Conservation (phyloP, 2,113 vertebrate species). For the Eulemur rufifrons region DNA sequence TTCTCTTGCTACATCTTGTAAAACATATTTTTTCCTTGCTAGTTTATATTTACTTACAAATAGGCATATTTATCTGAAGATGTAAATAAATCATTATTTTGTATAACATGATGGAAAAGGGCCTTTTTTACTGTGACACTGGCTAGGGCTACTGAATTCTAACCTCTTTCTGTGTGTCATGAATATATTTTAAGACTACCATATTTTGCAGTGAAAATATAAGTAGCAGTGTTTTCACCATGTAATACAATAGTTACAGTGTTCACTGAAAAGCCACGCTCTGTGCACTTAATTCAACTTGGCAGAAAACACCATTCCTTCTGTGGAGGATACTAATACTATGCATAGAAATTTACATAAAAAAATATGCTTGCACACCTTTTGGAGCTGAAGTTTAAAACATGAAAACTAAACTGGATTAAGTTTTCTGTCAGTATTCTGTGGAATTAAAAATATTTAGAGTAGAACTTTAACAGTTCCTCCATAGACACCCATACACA, state of each 20-base stretch:
- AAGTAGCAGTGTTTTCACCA: not conserved
- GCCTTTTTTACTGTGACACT: not conserved
- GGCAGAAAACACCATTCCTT: constrained; percentile 5
- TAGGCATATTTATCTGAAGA: not conserved
- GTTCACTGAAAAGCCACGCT: constrained; percentile 24
- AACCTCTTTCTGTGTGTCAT: not conserved
- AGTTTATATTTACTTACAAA: not conserved
- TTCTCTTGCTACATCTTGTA: not conserved
- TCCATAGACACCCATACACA: not conserved
- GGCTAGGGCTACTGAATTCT: not conserved
- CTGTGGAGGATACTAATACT: not conserved
- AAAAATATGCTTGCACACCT: not conserved
- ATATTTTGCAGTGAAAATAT: not conserved
- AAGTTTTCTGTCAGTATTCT: not conserved
- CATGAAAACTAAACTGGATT: not conserved
- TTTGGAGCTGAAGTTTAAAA: not conserved
- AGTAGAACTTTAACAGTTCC: not conserved
- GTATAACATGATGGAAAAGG: not conserved
- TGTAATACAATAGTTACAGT: constrained; percentile 5
- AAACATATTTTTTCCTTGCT: not conserved
- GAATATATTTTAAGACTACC: not conserved
- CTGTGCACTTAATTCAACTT: not conserved
- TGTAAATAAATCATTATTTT: constrained; percentile 5
- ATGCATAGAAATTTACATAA: not conserved
- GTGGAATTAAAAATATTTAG: constrained; percentile 28